Evolutionary conservation across 1,140 invertebrate genomes (phyloP).

Genomic region (Drosophila santomea): DNA sequence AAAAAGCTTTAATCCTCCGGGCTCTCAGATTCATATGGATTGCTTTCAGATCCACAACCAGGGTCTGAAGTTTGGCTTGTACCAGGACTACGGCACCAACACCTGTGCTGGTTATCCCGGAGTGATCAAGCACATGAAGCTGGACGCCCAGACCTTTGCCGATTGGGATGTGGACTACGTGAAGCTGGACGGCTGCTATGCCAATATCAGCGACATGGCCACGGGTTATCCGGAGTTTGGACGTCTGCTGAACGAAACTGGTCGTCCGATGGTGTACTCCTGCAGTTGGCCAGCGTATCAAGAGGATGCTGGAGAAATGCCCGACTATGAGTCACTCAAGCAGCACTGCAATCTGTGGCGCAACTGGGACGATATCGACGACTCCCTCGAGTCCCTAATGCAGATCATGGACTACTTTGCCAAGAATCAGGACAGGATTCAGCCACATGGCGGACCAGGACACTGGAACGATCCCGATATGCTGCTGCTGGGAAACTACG

Average conservation of each 20-base stretch:
- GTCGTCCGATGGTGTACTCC: slow-evolving; percentile 93
- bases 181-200: slow-evolving; percentile 95
- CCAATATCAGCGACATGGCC: slow-evolving; percentile 87
- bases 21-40: too few relatives aligned
- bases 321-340: slow-evolving; percentile 93
- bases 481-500: slow-evolving; percentile 94
- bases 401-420: slow-evolving; percentile 92
- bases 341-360: slow-evolving; percentile 95
- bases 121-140: slow-evolving; percentile 89
- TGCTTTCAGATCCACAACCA: slow-evolving; percentile 89
- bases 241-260: slow-evolving; percentile 90
- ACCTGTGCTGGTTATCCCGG: slow-evolving; percentile 95
- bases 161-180: slow-evolving; percentile 96
- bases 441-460: slow-evolving; percentile 91
- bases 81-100: slow-evolving; percentile 93
- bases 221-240: slow-evolving; percentile 90
- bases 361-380: slow-evolving; percentile 95
- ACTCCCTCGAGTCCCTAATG: slow-evolving; percentile 90
- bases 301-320: slow-evolving; percentile 92
- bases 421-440: slow-evolving; percentile 90
- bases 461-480: slow-evolving; percentile 97
- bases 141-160: slow-evolving; percentile 94
- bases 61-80: slow-evolving; percentile 95
- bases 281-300: slow-evolving; percentile 96
- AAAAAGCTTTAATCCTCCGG: not conserved